A percentile compares a stretch with the other conserved stretches of the same genome.
Evolutionary conservation across 2,113 vertebrate genomes (phyloP).

Genomic region (Alaudala cheleensis): DNA sequence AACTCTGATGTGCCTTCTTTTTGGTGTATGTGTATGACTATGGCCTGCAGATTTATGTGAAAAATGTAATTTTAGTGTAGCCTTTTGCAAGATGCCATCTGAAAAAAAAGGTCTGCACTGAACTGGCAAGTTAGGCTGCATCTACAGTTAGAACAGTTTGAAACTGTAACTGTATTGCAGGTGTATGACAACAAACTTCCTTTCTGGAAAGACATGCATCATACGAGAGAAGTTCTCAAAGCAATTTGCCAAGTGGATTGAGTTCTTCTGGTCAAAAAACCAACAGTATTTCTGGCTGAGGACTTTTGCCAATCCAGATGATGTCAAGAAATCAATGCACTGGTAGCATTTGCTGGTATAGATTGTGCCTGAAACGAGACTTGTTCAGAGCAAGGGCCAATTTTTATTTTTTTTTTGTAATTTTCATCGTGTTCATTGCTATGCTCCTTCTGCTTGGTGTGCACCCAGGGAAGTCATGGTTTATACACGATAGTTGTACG

Average conservation of each 20-base stretch:
- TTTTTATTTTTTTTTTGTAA: neutral
- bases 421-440: neutral
- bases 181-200: neutral
- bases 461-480: neutral
- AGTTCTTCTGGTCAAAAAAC: neutral
- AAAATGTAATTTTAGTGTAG: neutral
- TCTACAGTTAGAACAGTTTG: neutral
- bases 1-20: neutral
- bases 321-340: neutral
- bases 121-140: neutral
- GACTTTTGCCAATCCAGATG: neutral
- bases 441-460: neutral
- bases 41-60: neutral
- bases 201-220: neutral
- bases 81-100: neutral
- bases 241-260: neutral
- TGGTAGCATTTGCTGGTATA: neutral
- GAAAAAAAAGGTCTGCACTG: neutral
- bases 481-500: accelerated
- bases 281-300: neutral
- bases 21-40: neutral
- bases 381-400: neutral
- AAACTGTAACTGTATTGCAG: neutral
- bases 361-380: neutral
- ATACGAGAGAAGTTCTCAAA: neutral